Conservation (phyloP, 2,888 invertebrate genomes). For the Lathronympha strigana region DNA sequence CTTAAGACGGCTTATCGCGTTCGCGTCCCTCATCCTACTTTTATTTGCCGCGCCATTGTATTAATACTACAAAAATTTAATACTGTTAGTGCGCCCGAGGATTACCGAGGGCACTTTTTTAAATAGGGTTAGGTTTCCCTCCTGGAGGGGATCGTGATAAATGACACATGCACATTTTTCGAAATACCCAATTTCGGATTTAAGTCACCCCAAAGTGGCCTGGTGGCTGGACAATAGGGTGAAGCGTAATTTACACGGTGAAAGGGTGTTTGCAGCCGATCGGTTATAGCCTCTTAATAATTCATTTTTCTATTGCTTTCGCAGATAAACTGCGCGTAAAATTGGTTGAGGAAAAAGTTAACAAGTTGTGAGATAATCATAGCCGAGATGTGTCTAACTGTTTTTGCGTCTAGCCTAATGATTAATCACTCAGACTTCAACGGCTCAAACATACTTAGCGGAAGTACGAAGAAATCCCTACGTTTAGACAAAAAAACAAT, state of each 20-base stretch:
- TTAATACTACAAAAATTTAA: slow-evolving; percentile 80
- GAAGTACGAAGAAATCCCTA: background rate
- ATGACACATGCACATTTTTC: slow-evolving; percentile 85
- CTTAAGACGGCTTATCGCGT: slow-evolving; percentile 75
- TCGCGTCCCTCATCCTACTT: slow-evolving; percentile 74
- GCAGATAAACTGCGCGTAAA: slow-evolving; percentile 72
- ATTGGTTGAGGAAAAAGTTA: slow-evolving; percentile 66
- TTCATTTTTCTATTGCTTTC: slow-evolving; percentile 71
- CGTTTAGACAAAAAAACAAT: background rate
- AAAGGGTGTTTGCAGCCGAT: slow-evolving; percentile 67
- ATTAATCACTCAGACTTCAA: slow-evolving; percentile 31
- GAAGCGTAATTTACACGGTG: slow-evolving; percentile 74
- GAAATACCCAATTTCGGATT: slow-evolving; percentile 86
- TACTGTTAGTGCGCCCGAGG: slow-evolving; percentile 79
- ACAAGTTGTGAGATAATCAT: slow-evolving; percentile 61
- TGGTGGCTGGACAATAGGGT: slow-evolving; percentile 74
- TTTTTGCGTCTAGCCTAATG: slow-evolving; percentile 40
- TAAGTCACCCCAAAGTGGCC: slow-evolving; percentile 85
- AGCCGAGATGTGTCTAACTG: slow-evolving; percentile 43
- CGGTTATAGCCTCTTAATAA: slow-evolving; percentile 75
- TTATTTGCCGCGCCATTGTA: slow-evolving; percentile 78
- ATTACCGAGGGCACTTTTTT: slow-evolving; percentile 81
- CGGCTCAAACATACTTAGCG: slow-evolving; percentile 3
- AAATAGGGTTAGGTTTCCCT: slow-evolving; percentile 83
- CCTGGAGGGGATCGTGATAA: slow-evolving; percentile 76